Evolutionary conservation across 1,140 invertebrate genomes (phyloP), one percentile per base, ranked within the genome.

Genomic region (Bemisia tabaci): DNA sequence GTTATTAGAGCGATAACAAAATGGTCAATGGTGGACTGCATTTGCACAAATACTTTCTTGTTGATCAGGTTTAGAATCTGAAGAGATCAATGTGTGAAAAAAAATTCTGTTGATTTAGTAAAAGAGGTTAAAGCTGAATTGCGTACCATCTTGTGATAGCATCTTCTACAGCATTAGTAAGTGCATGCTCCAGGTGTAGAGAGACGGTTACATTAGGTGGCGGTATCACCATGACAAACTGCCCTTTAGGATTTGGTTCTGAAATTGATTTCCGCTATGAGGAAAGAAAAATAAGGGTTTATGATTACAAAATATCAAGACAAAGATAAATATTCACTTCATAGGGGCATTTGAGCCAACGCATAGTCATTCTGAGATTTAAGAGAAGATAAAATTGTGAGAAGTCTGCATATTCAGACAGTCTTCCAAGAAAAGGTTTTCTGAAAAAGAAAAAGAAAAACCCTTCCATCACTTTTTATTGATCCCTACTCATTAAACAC

Each of bases 191-290:
- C 70, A 99, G 84, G 87, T 99, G 97, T 25, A 99, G 80, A 26
- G 83, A 87, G 17, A 97, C 97, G 26, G 97, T 99, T 0, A 99
- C 94, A 83, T 99, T 99, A 2, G 97, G 97, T 17, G 97, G 97
- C 59, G 97, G 97, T 75, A 99, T 97, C 1, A 98, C 88, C 85
- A 99, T 97, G 9, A 94, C 84, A 82, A 98, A 99, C 75, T 87
- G 88, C 12, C 89, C 89, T 73, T 91, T 90, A 0, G 84, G 82
- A 78, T 90, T 91, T 23, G 79, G 69, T 33, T 87, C 82, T 27
- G 80, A 76, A 62, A 89, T 81, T 17, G 82, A 84, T 72, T 85
- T 85, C 64, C 82, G 81, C 89, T 92, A 72, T 72, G 24, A 81
- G 81, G 68, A 68, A 67, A 73, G 79, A 72, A 68, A 67, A 26